Evolutionary conservation across 2,113 vertebrate genomes (phyloP).

Genomic region (Melanostigma gelatinosum): DNA sequence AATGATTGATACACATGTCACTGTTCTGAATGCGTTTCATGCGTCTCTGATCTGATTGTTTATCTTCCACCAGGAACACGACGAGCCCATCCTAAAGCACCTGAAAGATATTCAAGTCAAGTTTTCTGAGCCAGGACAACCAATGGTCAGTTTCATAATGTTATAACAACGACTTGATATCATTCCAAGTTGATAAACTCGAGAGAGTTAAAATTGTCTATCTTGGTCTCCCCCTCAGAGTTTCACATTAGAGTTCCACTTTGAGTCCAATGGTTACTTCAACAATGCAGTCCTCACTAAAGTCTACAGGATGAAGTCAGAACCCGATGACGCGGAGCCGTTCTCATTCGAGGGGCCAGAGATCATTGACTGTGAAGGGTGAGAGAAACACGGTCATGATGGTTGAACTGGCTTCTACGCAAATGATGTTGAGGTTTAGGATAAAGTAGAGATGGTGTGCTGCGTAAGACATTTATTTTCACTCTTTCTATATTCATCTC

Average conservation of each 20-base stretch:
- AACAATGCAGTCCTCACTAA: constrained; percentile 94
- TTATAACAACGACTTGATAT: neutral
- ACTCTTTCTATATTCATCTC: constrained; percentile 27
- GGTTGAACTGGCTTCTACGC: neutral
- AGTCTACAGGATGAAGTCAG: constrained; percentile 98
- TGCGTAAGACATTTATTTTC: constrained; percentile 19
- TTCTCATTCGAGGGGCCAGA: constrained; percentile 99
- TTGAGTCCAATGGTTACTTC: constrained; percentile 95
- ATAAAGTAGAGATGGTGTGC: neutral
- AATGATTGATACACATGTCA: neutral
- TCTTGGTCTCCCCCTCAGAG: constrained; percentile 79
- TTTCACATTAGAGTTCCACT: constrained; percentile 98
- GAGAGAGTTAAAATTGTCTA: fast-evolving
- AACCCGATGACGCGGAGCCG: constrained; percentile 91
- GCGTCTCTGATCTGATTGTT: neutral
- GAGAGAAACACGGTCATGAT: constrained; percentile 68
- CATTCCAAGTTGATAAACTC: neutral
- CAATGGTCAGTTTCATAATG: constrained; percentile 89
- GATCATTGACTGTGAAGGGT: constrained; percentile 98
- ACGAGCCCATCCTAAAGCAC: constrained; percentile 96
- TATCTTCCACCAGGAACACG: constrained; percentile 87
- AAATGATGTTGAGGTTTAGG: neutral
- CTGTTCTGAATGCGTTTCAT: neutral
- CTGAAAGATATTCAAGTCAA: constrained; percentile 97
- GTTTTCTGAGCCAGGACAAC: constrained; percentile 94